Base-by-base conservation (phyloP, 2,113 vertebrate species). In the Speoplatyrhinus poulsoni region DNA sequence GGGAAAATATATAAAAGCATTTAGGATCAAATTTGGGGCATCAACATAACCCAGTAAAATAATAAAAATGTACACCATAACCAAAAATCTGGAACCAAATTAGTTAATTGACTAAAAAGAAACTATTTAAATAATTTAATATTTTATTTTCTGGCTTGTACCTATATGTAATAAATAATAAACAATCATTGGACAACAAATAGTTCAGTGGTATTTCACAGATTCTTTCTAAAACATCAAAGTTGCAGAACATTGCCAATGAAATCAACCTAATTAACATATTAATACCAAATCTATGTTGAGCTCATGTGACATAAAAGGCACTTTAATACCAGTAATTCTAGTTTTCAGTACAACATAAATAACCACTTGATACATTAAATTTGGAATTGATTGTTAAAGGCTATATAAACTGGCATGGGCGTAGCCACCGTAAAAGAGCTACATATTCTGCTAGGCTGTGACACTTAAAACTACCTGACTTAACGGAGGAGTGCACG, bases 261-360 rank as follows among this genome's bases (percentile, higher is more conserved):
- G 9, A 48, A 36, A 52, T 49, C 66, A 36, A 61, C 32, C 60
- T 60, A 10, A 58, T 41, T 16, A 65, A 56, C 6, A 49, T 60
- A 19, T 19, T 19, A 59, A 70, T 59, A 12, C 62, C 71, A 67
- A 50, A 55, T 32, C 48, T 17, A 4, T 62, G 36, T 77, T 59
- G 10, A 46, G 46, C 11, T 55, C 57, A 33, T 69, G 55, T 47
- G 26, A 68, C 74, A 52, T 33, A 72, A 77, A 84, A 84, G 80
- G 82, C 73, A 84, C 76, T 80, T 81, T 32, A 12, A 32, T 6
- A 17, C 66, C 59, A 60, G 3, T 13, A 60, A 58, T n/a, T 16
- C 5, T 36, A 48, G 46, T 12, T 62, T 52, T 58, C 32, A 12
- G 32, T 17, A 17, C 54, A 32, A 41, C 46, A n/a, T 65, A 49